phyloP scores from a whole-genome alignment of 2,888 invertebrate species.

The Pandemis corylana region DNA sequence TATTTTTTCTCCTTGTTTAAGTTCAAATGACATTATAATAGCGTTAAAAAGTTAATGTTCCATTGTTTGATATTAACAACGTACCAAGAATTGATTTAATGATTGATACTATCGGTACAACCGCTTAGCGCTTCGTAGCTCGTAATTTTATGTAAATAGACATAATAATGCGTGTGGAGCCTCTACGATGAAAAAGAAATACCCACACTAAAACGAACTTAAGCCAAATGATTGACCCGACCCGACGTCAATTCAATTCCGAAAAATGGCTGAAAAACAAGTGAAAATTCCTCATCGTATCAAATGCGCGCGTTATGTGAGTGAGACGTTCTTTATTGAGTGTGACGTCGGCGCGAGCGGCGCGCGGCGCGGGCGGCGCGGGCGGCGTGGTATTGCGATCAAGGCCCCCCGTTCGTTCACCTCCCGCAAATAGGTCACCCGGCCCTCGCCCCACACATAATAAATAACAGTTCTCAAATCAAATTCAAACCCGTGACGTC shows the following conservation, averaged over 20 bases:
- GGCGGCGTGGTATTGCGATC: slow-evolving; percentile 79
- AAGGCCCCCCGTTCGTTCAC: slow-evolving; percentile 84
- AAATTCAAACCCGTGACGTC: slow-evolving; percentile 78
- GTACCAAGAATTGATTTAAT: background rate
- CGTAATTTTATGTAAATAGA: background rate
- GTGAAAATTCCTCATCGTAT: slow-evolving; percentile 13
- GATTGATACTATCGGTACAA: background rate
- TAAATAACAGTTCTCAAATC: slow-evolving; percentile 78
- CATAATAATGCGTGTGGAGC: background rate
- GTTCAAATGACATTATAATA: background rate
- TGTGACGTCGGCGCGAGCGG: slow-evolving; percentile 60
- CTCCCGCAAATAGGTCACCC: slow-evolving; percentile 79
- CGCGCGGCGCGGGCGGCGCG: slow-evolving; percentile 52
- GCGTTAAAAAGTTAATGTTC: slow-evolving; percentile 5
- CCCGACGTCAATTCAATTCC: background rate
- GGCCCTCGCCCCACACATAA: slow-evolving; percentile 69
- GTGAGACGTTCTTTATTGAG: slow-evolving; percentile 36
- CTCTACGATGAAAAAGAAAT: slow-evolving; percentile 3
- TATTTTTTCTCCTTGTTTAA: background rate
- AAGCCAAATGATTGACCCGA: background rate
- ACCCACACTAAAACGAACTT: background rate
- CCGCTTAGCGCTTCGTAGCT: slow-evolving; percentile 16
- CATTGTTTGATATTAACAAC: slow-evolving; percentile 9
- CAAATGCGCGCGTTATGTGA: slow-evolving; percentile 25
- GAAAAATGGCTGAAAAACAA: background rate